Evolutionary conservation across 2,888 invertebrate genomes (phyloP).

Genomic region (Chironomus riparius): DNA sequence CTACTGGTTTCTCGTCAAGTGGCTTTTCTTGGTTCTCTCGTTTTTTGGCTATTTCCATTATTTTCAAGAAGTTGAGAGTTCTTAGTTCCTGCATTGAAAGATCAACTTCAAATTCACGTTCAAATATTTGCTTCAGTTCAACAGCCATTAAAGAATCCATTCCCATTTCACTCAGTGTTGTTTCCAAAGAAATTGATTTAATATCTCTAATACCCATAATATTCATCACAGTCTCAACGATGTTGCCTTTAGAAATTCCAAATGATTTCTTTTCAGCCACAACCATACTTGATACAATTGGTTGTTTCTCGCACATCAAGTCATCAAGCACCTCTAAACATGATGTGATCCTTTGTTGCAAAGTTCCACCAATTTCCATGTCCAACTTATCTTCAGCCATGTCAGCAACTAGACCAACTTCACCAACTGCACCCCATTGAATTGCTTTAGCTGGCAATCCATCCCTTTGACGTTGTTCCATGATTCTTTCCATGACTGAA

Average conservation of each 20-base stretch:
- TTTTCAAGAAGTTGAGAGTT: conserved; percentile 56
- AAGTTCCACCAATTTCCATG: conserved; percentile 65
- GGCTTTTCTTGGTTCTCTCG: background rate
- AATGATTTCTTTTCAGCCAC: conserved; percentile 71
- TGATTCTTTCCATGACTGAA: conserved; percentile 81
- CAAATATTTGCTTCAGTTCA: conserved; percentile 87
- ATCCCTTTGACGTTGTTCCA: conserved; percentile 58
- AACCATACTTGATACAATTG: conserved; percentile 74
- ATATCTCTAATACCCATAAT: conserved; percentile 59
- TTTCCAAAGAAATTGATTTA: conserved; percentile 59
- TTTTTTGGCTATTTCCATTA: conserved; percentile 34
- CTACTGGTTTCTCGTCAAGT: conserved; percentile 45
- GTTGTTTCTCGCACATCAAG: conserved; percentile 59
- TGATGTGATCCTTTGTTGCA: conserved; percentile 76
- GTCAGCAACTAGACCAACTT: conserved; percentile 73
- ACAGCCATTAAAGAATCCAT: conserved; percentile 97
- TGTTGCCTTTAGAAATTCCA: conserved; percentile 52
- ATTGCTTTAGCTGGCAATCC: conserved; percentile 74
- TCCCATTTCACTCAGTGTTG: conserved; percentile 79
- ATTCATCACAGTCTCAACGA: conserved; percentile 63
- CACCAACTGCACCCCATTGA: conserved; percentile 90
- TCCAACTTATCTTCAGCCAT: conserved; percentile 57
- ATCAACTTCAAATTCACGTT: conserved; percentile 79
- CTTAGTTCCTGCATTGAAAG: conserved; percentile 80
- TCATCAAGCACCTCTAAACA: conserved; percentile 66